Evolutionary conservation across 1,140 invertebrate genomes (phyloP).

Genomic region (Gryon sp.): DNA sequence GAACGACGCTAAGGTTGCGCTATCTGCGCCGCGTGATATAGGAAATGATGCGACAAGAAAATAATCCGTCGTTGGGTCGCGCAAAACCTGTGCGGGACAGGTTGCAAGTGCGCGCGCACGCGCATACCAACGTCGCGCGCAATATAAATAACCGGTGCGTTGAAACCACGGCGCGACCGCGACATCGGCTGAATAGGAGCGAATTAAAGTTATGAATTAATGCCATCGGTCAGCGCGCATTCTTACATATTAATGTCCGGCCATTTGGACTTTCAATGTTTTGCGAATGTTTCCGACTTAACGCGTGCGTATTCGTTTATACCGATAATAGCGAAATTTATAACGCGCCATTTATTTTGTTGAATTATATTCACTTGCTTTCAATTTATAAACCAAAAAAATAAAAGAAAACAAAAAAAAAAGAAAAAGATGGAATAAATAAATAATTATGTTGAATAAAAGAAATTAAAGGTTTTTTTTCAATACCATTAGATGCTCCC

Average conservation of each 20-base stretch:
- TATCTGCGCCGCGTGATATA: conserved; percentile 7
- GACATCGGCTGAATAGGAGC: conserved; percentile 40
- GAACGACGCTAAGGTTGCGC: conserved; percentile 17
- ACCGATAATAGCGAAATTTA: conserved; percentile 38
- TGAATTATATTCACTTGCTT: conserved; percentile 40
- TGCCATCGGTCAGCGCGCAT: conserved; percentile 44
- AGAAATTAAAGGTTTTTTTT: too few relatives aligned
- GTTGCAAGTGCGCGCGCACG: conserved; percentile 5
- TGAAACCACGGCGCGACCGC: conserved; percentile 2
- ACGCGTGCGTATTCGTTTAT: conserved; percentile 9
- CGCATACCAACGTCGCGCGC: conserved; percentile 12
- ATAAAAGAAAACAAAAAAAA: too few relatives aligned
- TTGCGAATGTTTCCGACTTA: conserved; percentile 33
- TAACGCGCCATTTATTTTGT: conserved; percentile 43
- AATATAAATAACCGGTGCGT: conserved; percentile 35
- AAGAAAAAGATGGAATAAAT: too few relatives aligned
- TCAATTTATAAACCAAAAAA: background rate
- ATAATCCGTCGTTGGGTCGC: conserved; percentile 18
- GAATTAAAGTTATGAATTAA: conserved; percentile 55
- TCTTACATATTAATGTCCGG: conserved; percentile 17
- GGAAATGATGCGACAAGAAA: conserved; percentile 41
- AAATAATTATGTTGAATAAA: too few relatives aligned
- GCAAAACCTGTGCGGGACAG: conserved; percentile 25
- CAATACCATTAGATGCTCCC: conserved; percentile 32
- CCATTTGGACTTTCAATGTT: conserved; percentile 9